A percentile compares a stretch with the other conserved stretches of the same genome.
phyloP scores from a whole-genome alignment of 2,113 vertebrate species.

The Ictidomys tridecemlineatus region DNA sequence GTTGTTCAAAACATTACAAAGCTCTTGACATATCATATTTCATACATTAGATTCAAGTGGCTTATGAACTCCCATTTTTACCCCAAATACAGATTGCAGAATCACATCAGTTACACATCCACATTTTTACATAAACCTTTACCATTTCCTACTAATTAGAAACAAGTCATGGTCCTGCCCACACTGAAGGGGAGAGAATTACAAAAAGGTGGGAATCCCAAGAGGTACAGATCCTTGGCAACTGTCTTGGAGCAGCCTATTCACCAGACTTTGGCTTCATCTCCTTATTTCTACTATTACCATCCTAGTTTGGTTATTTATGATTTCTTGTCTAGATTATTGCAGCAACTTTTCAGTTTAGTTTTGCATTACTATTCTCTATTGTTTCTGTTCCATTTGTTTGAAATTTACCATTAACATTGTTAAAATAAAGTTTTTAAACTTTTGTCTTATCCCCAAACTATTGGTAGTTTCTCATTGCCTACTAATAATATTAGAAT shows the following conservation, averaged over 20 bases:
- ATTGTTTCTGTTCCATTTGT: not conserved
- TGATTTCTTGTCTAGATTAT: not conserved
- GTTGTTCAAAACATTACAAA: too few species aligned
- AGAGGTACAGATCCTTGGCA: not conserved
- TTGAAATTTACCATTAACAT: not conserved
- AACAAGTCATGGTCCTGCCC: not conserved
- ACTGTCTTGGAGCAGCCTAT: not conserved
- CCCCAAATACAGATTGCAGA: too few species aligned
- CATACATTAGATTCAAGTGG: too few species aligned
- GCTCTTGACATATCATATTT: too few species aligned
- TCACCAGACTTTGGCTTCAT: not conserved
- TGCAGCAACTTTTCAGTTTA: not conserved
- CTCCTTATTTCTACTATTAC: not conserved
- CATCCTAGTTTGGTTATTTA: not conserved
- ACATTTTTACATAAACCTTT: not conserved
- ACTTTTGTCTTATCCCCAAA: not conserved
- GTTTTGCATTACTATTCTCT: not conserved
- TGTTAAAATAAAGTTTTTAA: constrained; percentile 23
- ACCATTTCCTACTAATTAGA: not conserved
- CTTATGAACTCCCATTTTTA: too few species aligned
- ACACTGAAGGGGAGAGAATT: not conserved
- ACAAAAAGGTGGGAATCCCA: too few species aligned
- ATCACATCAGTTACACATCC: too few species aligned
- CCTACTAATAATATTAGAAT: not conserved
- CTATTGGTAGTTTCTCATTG: not conserved